Conservation (phyloP, 2,113 vertebrate genomes). For the Proteles cristata region DNA sequence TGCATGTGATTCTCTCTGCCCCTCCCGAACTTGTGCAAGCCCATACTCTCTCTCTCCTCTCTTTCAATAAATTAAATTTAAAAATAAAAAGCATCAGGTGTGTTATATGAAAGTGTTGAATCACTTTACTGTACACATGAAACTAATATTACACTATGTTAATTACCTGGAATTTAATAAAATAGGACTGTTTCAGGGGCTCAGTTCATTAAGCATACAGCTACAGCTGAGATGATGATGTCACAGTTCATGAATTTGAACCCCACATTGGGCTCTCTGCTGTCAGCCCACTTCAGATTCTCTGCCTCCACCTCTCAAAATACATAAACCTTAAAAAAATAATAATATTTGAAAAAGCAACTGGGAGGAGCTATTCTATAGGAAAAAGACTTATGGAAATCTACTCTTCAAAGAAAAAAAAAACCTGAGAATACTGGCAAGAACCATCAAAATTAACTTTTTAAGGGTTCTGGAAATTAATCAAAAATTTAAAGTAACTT, state of each 20-base stretch:
- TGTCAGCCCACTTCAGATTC: no score
- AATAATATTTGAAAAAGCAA: no score
- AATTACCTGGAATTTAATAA: background rate
- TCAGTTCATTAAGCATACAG: no score
- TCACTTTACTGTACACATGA: background rate
- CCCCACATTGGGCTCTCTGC: no score
- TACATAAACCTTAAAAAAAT: background rate
- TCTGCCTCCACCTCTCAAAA: no score
- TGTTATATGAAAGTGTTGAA: background rate
- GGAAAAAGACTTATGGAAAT: background rate
- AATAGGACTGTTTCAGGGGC: no score
- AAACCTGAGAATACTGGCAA: background rate
- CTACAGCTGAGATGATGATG: no score
- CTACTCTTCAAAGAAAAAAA: background rate
- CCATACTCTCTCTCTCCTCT: no score
- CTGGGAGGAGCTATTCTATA: background rate
- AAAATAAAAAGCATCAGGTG: background rate
- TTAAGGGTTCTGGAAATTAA: background rate
- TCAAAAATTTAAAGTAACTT: background rate
- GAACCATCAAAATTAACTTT: background rate
- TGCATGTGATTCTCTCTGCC: no score
- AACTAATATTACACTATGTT: background rate
- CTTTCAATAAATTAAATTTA: no score
- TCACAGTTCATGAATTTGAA: no score
- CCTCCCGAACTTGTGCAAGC: no score